Evolutionary conservation across 2,113 vertebrate genomes (phyloP).

Genomic region (Rhinolophus sinicus): DNA sequence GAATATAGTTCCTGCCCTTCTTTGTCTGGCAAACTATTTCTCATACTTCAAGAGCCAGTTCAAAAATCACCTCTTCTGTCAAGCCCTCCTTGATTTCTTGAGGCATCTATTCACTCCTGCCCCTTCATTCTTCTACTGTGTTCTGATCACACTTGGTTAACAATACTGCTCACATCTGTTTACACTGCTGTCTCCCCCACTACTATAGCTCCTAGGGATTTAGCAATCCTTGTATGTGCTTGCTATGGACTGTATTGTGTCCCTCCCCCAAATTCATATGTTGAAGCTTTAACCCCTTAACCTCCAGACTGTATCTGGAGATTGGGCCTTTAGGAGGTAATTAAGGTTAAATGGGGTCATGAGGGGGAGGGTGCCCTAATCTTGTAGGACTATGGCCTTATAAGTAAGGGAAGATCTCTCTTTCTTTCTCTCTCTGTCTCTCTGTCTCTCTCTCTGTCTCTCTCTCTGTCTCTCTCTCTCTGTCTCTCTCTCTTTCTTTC

Average conservation of each 20-base stretch:
- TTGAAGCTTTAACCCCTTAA: neutral
- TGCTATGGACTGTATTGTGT: neutral
- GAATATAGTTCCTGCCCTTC: slow-evolving; percentile 6
- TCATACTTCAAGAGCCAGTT: neutral
- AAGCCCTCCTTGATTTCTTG: slow-evolving; percentile 10
- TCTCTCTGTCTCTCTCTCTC: neutral
- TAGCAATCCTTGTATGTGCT: neutral
- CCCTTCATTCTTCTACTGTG: neutral
- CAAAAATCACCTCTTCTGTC: neutral
- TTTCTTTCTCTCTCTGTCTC: neutral
- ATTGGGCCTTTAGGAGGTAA: neutral
- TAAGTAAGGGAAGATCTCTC: neutral
- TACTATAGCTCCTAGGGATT: neutral
- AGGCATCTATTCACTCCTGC: neutral
- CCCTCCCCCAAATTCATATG: neutral
- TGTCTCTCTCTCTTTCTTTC: neutral
- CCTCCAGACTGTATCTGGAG: neutral
- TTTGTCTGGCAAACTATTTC: slow-evolving; percentile 11
- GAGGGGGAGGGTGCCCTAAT: neutral
- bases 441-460: neutral
- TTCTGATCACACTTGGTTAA: neutral
- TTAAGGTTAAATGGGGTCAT: slow-evolving; percentile 5
- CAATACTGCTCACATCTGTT: neutral
- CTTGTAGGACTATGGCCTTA: neutral
- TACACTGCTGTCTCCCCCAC: neutral